A percentile compares a stretch with the other conserved stretches of the same genome.
Conservation (phyloP, 2,797 vertebrate species). For the Bradypodion pumilum region DNA sequence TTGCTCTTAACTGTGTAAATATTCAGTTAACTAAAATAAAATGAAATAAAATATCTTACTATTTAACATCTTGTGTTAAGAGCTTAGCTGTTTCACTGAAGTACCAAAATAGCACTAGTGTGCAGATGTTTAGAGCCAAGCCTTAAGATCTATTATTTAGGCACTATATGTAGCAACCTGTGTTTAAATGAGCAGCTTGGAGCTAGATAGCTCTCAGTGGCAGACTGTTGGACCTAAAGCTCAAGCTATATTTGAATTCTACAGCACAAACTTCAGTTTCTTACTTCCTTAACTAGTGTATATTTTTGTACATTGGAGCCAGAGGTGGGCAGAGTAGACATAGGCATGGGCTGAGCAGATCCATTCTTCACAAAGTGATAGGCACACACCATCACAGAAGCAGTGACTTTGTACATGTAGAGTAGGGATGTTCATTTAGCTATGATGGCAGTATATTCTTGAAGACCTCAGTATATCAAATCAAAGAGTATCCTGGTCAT, state of each 20-base stretch:
- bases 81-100: not conserved
- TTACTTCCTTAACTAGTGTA: not conserved
- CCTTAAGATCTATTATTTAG: not conserved
- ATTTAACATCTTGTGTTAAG: not conserved
- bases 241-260: not conserved
- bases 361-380: not conserved
- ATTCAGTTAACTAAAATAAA: not conserved
- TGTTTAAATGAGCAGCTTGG: not conserved
- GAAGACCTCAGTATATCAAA: too few relatives aligned
- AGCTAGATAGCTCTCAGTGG: not conserved
- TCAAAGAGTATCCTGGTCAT: too few relatives aligned
- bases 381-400: too few relatives aligned
- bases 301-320: not conserved
- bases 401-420: too few relatives aligned
- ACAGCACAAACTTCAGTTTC: not conserved
- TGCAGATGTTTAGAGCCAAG: not conserved
- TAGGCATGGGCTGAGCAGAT: not conserved
- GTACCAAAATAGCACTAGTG: not conserved
- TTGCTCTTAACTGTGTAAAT: slow-evolving; percentile 58
- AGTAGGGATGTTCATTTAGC: too few relatives aligned
- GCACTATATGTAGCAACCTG: not conserved
- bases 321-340: not conserved
- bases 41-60: not conserved
- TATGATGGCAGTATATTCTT: too few relatives aligned
- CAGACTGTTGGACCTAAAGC: not conserved